These are phyloP conservation scores for Cercopithecus mona DNA, from an alignment of 2,113 vertebrate genomes.

Conservation along the genomic window DNA sequence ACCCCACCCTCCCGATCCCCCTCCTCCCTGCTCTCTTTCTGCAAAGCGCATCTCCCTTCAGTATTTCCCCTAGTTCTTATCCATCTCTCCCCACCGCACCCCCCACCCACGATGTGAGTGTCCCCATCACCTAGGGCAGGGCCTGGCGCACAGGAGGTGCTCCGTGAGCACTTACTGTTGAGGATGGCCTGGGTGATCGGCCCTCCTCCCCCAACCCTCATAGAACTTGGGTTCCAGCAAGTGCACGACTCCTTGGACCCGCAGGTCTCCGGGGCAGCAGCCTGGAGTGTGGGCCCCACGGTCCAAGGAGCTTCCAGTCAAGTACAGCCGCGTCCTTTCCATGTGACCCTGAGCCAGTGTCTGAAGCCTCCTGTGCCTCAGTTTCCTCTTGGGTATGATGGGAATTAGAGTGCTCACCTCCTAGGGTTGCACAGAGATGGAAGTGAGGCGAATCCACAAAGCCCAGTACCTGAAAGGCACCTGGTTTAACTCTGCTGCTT, in stretches of 20 bases:
- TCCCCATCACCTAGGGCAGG: rapidly evolving
- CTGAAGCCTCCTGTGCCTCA: neutral
- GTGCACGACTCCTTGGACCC: neutral
- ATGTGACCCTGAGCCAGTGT: neutral
- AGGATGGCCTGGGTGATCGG: no score
- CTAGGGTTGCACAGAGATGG: neutral
- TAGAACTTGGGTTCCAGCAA: neutral
- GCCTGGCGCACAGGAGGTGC: neutral
- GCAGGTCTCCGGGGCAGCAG: neutral
- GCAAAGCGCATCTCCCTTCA: neutral
- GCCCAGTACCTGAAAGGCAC: neutral
- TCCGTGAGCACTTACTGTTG: neutral
- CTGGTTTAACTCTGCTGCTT: no score
- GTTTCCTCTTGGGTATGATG: neutral
- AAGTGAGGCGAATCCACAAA: neutral
- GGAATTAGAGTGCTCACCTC: neutral
- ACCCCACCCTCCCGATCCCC: neutral
- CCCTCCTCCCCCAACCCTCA: neutral
- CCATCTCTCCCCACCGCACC: neutral
- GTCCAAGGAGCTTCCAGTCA: neutral
- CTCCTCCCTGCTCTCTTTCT: neutral
- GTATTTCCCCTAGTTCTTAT: neutral
- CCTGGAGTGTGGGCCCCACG: neutral
- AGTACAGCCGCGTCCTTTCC: neutral
- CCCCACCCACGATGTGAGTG: neutral